These are phyloP conservation scores for Pseudobourletiella spinata DNA, from an alignment of 1,140 invertebrate genomes.

Conservation along the genomic window DNA sequence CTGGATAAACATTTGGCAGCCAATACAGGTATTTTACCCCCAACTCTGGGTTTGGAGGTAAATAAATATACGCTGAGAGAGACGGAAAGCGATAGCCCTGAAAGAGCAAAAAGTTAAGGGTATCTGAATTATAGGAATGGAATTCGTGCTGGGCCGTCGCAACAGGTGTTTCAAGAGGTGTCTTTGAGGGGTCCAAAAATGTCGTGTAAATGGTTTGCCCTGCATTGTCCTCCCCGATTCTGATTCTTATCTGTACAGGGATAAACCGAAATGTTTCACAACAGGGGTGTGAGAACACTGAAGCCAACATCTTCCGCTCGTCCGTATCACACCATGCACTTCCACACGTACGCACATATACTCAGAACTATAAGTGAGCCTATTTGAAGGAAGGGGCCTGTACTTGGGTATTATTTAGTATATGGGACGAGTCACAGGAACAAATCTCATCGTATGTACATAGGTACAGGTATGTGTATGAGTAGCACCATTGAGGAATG, in stretches of 20 bases:
- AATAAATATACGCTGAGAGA: neutral
- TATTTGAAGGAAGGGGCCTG: no score
- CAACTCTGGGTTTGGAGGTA: neutral
- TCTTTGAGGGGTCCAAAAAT: slow-evolving; percentile 23
- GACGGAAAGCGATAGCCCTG: neutral
- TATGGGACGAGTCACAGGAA: no score
- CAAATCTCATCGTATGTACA: no score
- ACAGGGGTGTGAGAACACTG: slow-evolving; percentile 26
- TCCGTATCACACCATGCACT: neutral
- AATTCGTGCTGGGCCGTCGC: slow-evolving; percentile 21
- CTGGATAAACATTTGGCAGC: no score
- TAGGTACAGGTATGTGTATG: no score
- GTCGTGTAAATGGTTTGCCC: slow-evolving; percentile 23
- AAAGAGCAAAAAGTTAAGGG: neutral
- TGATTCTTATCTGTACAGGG: slow-evolving; percentile 26
- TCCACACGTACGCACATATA: neutral
- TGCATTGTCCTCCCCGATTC: slow-evolving; percentile 23
- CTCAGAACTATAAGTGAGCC: neutral
- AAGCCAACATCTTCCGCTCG: slow-evolving; percentile 2
- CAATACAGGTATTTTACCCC: no score
- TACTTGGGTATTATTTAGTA: no score
- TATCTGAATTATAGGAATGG: slow-evolving; percentile 6
- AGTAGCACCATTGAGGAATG: no score
- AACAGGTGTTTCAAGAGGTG: slow-evolving; percentile 28
- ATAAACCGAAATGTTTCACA: slow-evolving; percentile 23